Conservation (phyloP, 1,140 invertebrate genomes). For the Drosophila kanapiae region DNA sequence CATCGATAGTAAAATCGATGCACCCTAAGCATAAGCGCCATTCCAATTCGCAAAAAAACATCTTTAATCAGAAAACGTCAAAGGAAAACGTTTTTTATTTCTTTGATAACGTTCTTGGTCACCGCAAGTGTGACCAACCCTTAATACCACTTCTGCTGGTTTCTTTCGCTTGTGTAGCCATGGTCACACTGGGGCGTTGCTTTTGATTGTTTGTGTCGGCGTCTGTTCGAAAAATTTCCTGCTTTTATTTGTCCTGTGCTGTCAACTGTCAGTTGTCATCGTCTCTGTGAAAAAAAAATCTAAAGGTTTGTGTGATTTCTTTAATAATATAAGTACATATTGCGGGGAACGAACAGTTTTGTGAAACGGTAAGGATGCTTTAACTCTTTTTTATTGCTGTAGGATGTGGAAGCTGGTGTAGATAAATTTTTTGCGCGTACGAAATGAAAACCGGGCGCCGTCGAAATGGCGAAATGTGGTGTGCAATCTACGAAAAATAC, state of each 20-base stretch:
- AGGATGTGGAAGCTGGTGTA: conserved; percentile 42
- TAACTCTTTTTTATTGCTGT: conserved; percentile 41
- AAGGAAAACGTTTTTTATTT: no score
- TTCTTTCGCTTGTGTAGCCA: background rate
- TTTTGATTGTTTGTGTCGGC: conserved; percentile 44
- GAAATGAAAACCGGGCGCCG: conserved; percentile 1
- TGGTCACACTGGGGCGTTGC: conserved; percentile 23
- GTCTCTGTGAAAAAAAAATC: background rate
- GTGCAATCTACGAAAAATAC: background rate
- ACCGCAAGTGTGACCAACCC: background rate
- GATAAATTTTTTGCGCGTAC: conserved; percentile 36
- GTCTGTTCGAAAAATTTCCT: conserved; percentile 29
- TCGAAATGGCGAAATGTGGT: conserved; percentile 6
- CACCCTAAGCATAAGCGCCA: no score
- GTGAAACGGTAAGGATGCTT: background rate
- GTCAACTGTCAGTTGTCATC: background rate
- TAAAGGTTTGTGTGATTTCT: conserved; percentile 33
- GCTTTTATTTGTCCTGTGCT: conserved; percentile 4
- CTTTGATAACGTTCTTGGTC: background rate
- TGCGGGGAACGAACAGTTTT: no score
- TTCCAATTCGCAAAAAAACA: no score
- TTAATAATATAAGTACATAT: background rate
- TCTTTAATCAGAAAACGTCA: no score
- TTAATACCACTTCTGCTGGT: background rate
- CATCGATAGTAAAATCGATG: background rate